These are phyloP conservation scores for Catharus minimus DNA, from an alignment of 2,113 vertebrate genomes.

Conservation along the genomic window DNA sequence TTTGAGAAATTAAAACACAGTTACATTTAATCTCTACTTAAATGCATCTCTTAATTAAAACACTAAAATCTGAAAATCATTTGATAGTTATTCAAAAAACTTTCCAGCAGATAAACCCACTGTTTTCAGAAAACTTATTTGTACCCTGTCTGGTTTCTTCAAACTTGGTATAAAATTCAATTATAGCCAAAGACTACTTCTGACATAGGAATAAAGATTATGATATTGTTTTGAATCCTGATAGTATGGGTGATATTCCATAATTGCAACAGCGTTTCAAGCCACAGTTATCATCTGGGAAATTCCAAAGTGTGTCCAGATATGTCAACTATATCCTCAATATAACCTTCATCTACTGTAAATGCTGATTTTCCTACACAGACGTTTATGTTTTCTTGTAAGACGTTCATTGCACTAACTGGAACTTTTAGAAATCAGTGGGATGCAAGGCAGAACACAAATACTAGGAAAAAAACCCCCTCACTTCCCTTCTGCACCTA, in stretches of 20 bases:
- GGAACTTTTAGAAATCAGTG: neutral
- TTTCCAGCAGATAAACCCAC: neutral
- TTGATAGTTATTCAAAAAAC: neutral
- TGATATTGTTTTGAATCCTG: neutral
- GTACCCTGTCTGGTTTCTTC: neutral
- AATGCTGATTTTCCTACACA: neutral
- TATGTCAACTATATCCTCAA: neutral
- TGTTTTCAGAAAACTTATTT: neutral
- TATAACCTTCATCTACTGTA: neutral
- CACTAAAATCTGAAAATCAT: neutral
- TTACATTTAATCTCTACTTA: neutral
- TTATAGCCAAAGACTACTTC: neutral
- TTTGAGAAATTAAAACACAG: neutral
- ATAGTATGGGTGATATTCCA: neutral
- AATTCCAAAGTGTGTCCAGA: neutral
- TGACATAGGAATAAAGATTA: neutral
- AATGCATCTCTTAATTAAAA: neutral
- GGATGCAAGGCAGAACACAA: neutral
- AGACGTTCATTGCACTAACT: neutral
- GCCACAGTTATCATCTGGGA: neutral
- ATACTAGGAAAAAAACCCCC: neutral
- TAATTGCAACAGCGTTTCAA: neutral
- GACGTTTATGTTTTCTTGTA: neutral
- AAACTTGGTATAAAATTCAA: neutral
- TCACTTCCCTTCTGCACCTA: neutral